Evolutionary conservation across 2,113 vertebrate genomes (phyloP).

Genomic region (Malurus elegans): DNA sequence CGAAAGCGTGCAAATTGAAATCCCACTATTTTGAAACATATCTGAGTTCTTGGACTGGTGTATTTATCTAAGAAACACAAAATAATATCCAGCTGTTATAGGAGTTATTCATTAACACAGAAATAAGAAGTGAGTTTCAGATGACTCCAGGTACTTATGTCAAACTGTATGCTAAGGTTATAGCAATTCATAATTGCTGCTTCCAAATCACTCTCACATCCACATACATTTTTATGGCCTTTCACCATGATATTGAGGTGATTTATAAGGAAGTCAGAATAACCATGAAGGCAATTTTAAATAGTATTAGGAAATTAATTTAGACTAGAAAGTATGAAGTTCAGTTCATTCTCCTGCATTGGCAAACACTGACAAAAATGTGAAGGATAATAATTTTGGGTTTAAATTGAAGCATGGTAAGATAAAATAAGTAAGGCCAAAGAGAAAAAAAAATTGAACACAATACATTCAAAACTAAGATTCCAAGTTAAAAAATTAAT

Average conservation of each 20-base stretch:
- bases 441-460: background rate
- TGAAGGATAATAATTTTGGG: background rate
- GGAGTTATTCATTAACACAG: background rate
- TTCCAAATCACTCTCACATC: background rate
- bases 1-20: background rate
- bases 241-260: background rate
- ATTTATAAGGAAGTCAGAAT: conserved; percentile 8
- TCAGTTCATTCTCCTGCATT: background rate
- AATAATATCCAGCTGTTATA: background rate
- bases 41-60: background rate
- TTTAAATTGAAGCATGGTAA: background rate
- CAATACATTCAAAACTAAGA: background rate
- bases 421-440: background rate
- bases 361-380: background rate
- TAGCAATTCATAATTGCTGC: background rate
- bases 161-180: background rate
- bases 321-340: background rate
- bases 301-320: background rate
- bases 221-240: background rate
- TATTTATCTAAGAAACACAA: background rate
- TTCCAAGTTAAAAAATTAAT: background rate
- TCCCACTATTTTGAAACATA: background rate
- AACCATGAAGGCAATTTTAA: background rate
- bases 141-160: background rate
- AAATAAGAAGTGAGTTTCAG: background rate